These are phyloP conservation scores for Chloroceryle inda DNA, from an alignment of 2,797 vertebrate species.

Conservation along the genomic window DNA sequence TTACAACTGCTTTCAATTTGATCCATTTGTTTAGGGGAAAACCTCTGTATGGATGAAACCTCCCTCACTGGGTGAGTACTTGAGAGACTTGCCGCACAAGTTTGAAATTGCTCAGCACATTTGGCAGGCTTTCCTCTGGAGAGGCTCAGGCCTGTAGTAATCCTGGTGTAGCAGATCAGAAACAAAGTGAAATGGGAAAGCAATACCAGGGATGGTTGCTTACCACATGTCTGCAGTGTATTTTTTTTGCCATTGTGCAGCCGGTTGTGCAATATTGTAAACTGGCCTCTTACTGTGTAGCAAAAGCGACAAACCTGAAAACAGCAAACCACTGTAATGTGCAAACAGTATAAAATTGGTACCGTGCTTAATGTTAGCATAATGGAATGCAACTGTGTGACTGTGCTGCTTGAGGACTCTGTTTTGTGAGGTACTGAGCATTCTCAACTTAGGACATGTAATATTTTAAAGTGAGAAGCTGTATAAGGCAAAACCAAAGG, in stretches of 20 bases:
- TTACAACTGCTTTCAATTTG: conserved; percentile 1
- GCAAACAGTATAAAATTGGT: background rate
- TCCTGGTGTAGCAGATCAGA: background rate
- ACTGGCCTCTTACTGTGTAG: background rate
- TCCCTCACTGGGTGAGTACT: background rate
- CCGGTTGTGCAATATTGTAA: background rate
- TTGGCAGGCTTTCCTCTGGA: background rate
- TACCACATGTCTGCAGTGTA: background rate
- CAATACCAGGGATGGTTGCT: background rate
- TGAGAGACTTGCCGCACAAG: background rate
- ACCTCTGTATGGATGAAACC: background rate
- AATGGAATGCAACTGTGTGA: conserved; percentile 12
- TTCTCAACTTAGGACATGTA: background rate
- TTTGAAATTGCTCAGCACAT: background rate
- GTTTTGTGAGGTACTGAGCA: conserved; percentile 10
- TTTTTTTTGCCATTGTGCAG: background rate
- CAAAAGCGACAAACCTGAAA: background rate
- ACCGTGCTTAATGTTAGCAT: background rate
- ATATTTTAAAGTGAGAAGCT: background rate
- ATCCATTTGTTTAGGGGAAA: background rate
- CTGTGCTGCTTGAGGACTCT: background rate
- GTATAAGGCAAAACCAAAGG: background rate
- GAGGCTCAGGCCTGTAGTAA: background rate
- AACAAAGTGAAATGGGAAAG: background rate
- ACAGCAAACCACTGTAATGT: background rate